A percentile compares a stretch with the other conserved stretches of the same genome.
phyloP scores from a whole-genome alignment of 2,797 vertebrate genomes.

The Gadopsis marmoratus region DNA sequence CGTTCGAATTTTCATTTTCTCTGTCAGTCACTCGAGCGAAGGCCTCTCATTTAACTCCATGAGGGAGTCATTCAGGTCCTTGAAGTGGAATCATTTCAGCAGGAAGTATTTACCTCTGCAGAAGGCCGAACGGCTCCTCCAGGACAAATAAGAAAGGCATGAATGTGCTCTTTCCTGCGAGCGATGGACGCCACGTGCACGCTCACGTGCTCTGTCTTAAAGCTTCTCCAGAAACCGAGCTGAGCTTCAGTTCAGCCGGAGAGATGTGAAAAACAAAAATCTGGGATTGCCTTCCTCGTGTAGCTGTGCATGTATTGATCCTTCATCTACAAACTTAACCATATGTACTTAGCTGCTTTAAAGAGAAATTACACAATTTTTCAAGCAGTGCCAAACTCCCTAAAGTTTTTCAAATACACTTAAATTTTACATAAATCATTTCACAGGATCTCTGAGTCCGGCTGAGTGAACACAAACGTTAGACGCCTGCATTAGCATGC shows the following conservation, averaged over 20 bases:
- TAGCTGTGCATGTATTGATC: no score
- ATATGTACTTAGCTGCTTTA: no score
- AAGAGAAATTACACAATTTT: neutral
- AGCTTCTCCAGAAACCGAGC: neutral
- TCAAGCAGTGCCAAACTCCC: neutral
- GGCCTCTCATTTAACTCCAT: neutral
- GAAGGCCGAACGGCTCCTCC: constrained; percentile 21
- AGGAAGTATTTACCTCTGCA: constrained; percentile 33
- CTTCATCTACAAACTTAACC: neutral
- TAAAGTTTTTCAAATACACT: neutral
- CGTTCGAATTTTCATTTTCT: neutral
- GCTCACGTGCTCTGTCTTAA: neutral
- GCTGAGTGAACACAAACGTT: neutral
- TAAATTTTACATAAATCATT: neutral
- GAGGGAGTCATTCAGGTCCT: constrained; percentile 13
- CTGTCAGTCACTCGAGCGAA: neutral
- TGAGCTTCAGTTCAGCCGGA: neutral
- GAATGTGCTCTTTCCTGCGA: neutral
- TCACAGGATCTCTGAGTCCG: neutral
- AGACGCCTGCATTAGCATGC: neutral
- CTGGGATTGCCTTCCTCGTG: neutral
- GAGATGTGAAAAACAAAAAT: neutral
- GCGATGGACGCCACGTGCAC: neutral
- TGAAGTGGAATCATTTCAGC: constrained; percentile 29
- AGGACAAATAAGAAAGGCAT: neutral